A percentile compares a stretch with the other conserved stretches of the same genome.
phyloP scores from a whole-genome alignment of 2,888 invertebrate genomes.

The Agrilus mali region DNA sequence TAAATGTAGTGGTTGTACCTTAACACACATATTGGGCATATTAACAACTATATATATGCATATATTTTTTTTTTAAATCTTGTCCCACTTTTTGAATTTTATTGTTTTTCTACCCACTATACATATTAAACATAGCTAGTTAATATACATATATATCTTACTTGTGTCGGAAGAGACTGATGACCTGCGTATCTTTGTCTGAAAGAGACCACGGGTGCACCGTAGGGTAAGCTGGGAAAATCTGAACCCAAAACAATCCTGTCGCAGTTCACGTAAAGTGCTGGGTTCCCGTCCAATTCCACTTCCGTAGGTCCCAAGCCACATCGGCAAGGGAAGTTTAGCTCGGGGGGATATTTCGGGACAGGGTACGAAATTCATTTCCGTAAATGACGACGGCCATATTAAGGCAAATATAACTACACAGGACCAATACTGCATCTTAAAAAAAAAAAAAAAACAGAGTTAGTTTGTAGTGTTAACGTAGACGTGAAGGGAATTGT shows the following conservation, averaged over 20 bases:
- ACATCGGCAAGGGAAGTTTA: slow-evolving; percentile 62
- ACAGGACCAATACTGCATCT: slow-evolving; percentile 15
- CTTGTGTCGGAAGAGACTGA: slow-evolving; percentile 68
- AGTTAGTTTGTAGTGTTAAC: no score
- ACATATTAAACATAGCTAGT: no score
- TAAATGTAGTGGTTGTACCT: no score
- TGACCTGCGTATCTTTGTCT: slow-evolving; percentile 70
- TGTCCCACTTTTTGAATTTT: no score
- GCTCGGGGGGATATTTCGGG: slow-evolving; percentile 61
- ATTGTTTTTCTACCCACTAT: no score
- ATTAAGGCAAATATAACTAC: slow-evolving; percentile 8
- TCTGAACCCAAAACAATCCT: slow-evolving; percentile 68
- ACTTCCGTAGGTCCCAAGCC: slow-evolving; percentile 38
- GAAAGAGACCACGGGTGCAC: slow-evolving; percentile 68
- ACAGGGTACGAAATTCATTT: slow-evolving; percentile 42
- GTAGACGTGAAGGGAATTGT: no score
- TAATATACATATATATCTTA: slow-evolving; percentile 20
- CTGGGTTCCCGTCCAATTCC: slow-evolving; percentile 30
- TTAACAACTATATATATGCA: not conserved
- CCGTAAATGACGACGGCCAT: slow-evolving; percentile 7
- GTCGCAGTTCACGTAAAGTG: slow-evolving; percentile 72
- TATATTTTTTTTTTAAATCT: not conserved
- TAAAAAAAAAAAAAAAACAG: slow-evolving; percentile 9
- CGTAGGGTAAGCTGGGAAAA: slow-evolving; percentile 61
- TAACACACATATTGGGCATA: no score